Evolutionary conservation across 2,113 vertebrate species (phyloP), one percentile per base, ranked within the genome.

Genomic region (Oryzias woworae): DNA sequence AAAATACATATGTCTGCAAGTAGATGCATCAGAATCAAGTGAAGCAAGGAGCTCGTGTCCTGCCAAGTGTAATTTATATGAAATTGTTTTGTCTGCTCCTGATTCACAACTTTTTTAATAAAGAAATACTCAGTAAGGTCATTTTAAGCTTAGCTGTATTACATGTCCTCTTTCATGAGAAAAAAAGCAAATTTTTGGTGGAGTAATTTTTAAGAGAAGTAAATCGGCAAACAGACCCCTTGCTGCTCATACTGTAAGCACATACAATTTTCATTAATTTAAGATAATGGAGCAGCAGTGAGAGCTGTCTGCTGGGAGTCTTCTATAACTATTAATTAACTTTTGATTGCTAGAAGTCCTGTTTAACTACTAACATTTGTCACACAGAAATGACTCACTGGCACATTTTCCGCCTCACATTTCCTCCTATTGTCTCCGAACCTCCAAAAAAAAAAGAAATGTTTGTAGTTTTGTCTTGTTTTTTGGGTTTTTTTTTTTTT

Each of bases 281-380:
- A 81, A 53, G 50, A 44, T 56, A 22, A 45, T 36, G 50, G n/a
- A 41, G 59, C 55, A 58, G 26, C 36, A 60, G 15, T 55, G 44
- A 53, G 20, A 60, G 31, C 47, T 28, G 22, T 31, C 72, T 54
- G 31, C 13, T 51, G 75, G 78, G 75, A 84, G 16, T 53, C 54
- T 56, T 60, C 62, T 48, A 26, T 69, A 47, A 62, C 31, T 65
- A 0, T 62, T 82, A 58, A 80, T 77, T 79, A 53, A 62, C 51
- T 47, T 55, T 51, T 28, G 49, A 65, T 65, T 70, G 56, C 70
- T 63, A 53, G 61, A 64, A 58, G 74, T 63, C 68, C 50, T 72
- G 58, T 67, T 58, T 68, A 81, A 70, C 49, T 43, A 26, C 55
- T 48, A 54, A 55, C 41, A 65, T 66, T 69, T 68, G 57, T 68